These are phyloP conservation scores for Meteorus cinctellus DNA, from an alignment of 2,888 invertebrate species.

Conservation along the genomic window DNA sequence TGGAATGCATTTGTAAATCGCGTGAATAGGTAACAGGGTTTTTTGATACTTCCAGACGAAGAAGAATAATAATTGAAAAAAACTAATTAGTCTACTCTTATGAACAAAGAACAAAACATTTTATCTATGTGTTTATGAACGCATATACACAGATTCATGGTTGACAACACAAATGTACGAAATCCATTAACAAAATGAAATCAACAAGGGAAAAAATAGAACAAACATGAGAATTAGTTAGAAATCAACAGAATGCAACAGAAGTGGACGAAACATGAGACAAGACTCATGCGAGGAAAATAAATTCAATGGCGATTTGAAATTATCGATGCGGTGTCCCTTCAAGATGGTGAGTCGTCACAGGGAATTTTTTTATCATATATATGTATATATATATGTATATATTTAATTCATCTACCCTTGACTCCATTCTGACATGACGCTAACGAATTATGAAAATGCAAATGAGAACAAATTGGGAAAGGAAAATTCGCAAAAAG, in stretches of 20 bases:
- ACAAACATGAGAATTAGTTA: background rate
- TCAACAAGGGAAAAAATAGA: background rate
- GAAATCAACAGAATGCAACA: background rate
- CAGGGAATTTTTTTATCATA: background rate
- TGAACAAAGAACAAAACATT: background rate
- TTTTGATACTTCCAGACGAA: constrained; percentile 39
- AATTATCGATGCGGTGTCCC: background rate
- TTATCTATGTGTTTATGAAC: background rate
- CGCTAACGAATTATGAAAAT: background rate
- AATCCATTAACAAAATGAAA: background rate
- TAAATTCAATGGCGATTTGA: background rate
- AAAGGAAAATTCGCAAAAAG: background rate
- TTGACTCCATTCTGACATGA: background rate
- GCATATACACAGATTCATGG: background rate
- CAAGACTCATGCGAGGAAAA: background rate
- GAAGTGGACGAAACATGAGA: background rate
- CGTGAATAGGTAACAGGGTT: constrained; percentile 47
- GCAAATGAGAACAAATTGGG: background rate
- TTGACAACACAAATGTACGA: background rate
- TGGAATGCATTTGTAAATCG: constrained; percentile 12
- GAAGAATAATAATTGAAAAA: constrained; percentile 26
- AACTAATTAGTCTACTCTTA: constrained; percentile 1
- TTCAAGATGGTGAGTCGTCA: background rate
- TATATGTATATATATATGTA: background rate
- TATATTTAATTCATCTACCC: background rate